Evolutionary conservation across 2,797 vertebrate species (phyloP), one percentile per base, ranked within the genome.

Genomic region (Sternotherus odoratus): DNA sequence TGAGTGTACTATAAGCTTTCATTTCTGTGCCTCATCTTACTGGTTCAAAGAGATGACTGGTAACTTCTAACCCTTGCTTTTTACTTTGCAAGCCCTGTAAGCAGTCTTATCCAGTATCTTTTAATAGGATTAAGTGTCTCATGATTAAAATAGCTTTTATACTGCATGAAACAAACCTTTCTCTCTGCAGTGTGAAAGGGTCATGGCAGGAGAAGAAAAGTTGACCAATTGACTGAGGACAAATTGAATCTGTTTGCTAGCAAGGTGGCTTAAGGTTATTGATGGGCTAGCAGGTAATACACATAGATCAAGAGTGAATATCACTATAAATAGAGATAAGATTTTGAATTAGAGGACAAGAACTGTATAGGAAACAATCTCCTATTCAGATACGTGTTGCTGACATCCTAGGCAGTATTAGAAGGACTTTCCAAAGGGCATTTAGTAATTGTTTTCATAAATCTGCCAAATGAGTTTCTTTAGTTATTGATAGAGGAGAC

Each of bases 401-500:
- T 92, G 92, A 82, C 36, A 26, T 90, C 57, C 86, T 84, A 75
- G 26, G 60, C 78, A 19, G 79, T 92, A 93, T 95, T 92, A 82
- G 94, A 94, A 96, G 85, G 72, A 95, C 56, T 78, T 97, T 91
- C 82, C 39, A 77, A 91, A 97, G 82, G 92, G 39, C 36, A 72
- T 81, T 79, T 85, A 63, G 85, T 96, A 97, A 97, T 96, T 90
- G 89, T 97, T 97, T 95, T 94, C 74, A 88, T 97, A 90, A 80
- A 92, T 97, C 97, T 96, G 77, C 95, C 83, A 87, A 66, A 77
- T 90, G 93, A 89, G 79, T 97, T 95, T 93, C 86, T 94, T 94
- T 92, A 83, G 60, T 48, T 96, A 63, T 89, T 92, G 86, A 83
- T 93, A 84, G 90, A 91, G 87, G 82, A 91, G 82, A 66, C 69